These are phyloP conservation scores for Mus musculus DNA, from an alignment of 2,113 vertebrate genomes.

Conservation along the genomic window DNA sequence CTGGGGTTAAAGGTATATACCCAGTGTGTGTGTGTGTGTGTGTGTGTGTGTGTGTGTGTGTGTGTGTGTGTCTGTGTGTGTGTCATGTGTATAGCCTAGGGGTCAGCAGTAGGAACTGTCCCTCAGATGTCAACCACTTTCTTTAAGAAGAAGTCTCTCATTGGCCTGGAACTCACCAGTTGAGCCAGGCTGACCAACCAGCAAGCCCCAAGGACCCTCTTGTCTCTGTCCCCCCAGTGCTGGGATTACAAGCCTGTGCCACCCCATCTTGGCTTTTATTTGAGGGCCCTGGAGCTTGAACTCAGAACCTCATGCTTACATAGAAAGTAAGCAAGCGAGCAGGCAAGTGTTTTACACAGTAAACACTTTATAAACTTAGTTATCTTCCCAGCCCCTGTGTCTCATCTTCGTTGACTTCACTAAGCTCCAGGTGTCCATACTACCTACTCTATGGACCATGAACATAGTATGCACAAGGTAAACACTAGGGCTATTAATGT, in stretches of 20 bases:
- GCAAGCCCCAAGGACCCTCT: too few relatives aligned
- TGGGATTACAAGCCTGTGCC: not conserved
- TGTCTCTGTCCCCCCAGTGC: too few relatives aligned
- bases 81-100: not conserved
- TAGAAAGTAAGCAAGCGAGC: too few relatives aligned
- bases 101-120: not conserved
- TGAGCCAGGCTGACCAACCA: too few relatives aligned
- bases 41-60: not conserved
- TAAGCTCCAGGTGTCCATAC: fast-evolving
- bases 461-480: not conserved
- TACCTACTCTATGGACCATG: not conserved
- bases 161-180: not conserved
- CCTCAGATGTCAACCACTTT: not conserved
- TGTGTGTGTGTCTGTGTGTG: not conserved
- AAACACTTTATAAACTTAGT: not conserved
- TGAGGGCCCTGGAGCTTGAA: not conserved
- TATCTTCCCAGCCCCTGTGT: not conserved
- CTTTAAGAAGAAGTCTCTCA: not conserved
- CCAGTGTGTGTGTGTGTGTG: not conserved
- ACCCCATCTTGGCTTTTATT: not conserved
- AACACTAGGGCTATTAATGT: not conserved
- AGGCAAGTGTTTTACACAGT: not conserved
- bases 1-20: not conserved
- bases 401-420: not conserved
- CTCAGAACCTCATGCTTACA: not conserved